Percentiles rank a stretch among this genome's conserved stretches.
Evolutionary conservation across 2,113 vertebrate species (phyloP).

Genomic region (Emydura subglobosa): DNA sequence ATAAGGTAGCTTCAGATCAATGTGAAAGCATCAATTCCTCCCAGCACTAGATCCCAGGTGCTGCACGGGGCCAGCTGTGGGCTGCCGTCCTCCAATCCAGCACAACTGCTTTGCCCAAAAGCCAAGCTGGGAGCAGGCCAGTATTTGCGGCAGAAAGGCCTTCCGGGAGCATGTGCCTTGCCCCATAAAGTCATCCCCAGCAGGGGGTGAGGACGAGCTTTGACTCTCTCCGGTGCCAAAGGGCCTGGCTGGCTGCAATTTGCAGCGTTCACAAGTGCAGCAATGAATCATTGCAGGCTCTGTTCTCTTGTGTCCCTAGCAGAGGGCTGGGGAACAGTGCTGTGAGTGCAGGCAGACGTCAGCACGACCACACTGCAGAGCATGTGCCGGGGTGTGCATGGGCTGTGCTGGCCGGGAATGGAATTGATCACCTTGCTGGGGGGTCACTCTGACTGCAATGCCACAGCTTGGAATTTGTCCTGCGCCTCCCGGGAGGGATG

Average conservation of each 20-base stretch:
- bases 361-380: no score
- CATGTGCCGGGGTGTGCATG: no score
- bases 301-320: not conserved
- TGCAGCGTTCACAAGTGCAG: not conserved
- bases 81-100: not conserved
- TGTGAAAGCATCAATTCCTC: not conserved
- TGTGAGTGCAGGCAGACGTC: not conserved
- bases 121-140: not conserved
- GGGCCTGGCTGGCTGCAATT: not conserved
- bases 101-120: not conserved
- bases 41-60: no score
- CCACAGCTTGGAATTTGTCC: no score
- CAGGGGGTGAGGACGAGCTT: no score
- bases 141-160: not conserved
- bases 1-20: not conserved
- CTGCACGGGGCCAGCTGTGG: no score
- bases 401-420: not conserved
- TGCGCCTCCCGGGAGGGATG: no score
- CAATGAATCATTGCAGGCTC: not conserved
- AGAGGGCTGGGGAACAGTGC: not conserved
- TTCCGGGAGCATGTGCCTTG: not conserved
- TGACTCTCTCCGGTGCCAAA: not conserved
- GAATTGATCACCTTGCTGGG: not conserved
- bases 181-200: not conserved
- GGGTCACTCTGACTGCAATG: not conserved